Evolutionary conservation across 2,113 vertebrate species (phyloP).

Genomic region (Brachyhypopomus occidentalis): DNA sequence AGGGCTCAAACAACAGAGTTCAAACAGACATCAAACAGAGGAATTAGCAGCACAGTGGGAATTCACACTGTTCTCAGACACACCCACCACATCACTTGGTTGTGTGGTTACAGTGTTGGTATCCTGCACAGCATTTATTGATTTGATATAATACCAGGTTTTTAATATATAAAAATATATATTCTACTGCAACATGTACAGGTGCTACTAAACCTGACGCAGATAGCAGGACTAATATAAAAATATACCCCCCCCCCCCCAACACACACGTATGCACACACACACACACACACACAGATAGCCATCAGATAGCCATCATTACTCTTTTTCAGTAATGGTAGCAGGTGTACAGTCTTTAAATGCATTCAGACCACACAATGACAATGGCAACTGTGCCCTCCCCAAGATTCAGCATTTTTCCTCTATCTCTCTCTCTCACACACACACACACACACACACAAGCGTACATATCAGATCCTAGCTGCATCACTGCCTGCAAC

Average conservation of each 20-base stretch:
- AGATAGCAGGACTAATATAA: neutral
- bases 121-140: constrained; percentile 5
- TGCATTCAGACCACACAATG: constrained; percentile 14
- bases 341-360: constrained; percentile 16
- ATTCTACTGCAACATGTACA: neutral
- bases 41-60: constrained; percentile 11
- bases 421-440: neutral
- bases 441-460: constrained; percentile 18
- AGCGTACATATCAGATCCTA: constrained; percentile 19
- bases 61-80: constrained; percentile 32
- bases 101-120: constrained; percentile 16
- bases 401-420: neutral
- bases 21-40: constrained; percentile 8
- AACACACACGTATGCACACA: constrained; percentile 12
- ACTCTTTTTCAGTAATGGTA: too few species aligned
- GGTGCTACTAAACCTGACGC: neutral
- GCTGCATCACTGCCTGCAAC: constrained; percentile 45
- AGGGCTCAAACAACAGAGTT: neutral
- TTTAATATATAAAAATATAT: constrained; percentile 8
- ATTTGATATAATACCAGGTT: constrained; percentile 23
- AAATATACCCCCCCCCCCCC: neutral
- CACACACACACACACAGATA: constrained; percentile 17
- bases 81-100: constrained; percentile 38
- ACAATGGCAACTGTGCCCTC: constrained; percentile 10
- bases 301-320: neutral